Base-by-base conservation (phyloP, 2,113 vertebrate species). In the Ictalurus punctatus region DNA sequence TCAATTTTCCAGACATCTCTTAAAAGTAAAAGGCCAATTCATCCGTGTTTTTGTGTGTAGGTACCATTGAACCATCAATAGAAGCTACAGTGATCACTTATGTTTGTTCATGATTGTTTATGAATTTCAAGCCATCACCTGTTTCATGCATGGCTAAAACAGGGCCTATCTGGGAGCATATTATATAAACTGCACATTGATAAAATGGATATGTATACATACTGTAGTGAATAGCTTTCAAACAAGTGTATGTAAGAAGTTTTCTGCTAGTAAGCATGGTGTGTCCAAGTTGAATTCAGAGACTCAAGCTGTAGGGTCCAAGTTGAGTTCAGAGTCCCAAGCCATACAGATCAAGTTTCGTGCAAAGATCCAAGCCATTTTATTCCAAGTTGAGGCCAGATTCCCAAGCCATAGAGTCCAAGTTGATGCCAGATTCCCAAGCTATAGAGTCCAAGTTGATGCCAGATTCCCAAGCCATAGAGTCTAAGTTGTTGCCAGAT, bases 21-120 rank as follows among this genome's bases (percentile, higher is more conserved):
- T 23, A 78, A 52, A 30, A 25, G 21, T 73, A 37, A 40, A 25
- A 8, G 4, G 13, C 23, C 23, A 61, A 44, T n/a, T 58, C 23
- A n/a, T 74, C 16, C 6, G 61, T 40, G 16, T 21, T 71, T 25
- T 85, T 30, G 7, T 30, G 2, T 80, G 14, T 7, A 3, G 14
- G 48, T n/a, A 61, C n/a, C 30, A 34, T 40, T 61, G 9, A 13
- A 40, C 34, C 34, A 58, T 23, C n/a, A 48, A 23, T 78, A 12
- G 23, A 79, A 79, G 74, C 27, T 65, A 34, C 19, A 34, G 0
- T 37, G 34, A 61, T 48, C 3, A 44, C 59, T 83, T 83, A 40
- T 61, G 81, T 40, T 83, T 83, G 52, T 81, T 58, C 3, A 34
- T 61, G 82, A 82, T 63, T 87, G 48, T 44, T 74, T 65, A 84